Conservation (phyloP, 2,113 vertebrate species). For the Salvelinus fontinalis region DNA sequence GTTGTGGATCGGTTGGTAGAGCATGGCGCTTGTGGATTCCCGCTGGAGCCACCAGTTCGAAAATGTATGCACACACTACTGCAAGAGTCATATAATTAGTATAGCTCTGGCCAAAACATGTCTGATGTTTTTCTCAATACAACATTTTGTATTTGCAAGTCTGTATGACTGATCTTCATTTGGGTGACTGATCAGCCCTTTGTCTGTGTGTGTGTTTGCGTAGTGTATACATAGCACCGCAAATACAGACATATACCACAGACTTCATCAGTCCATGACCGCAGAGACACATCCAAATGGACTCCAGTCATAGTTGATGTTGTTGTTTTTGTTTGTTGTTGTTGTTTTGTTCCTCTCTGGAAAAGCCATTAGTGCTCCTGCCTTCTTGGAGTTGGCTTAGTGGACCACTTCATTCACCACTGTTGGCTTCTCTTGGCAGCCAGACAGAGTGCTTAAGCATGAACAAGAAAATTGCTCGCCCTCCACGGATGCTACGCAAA, state of each 20-base stretch:
- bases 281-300: slow-evolving; percentile 47
- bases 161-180: no score
- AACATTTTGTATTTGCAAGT: no score
- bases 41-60: no score
- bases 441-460: slow-evolving; percentile 47
- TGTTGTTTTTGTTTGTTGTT: slow-evolving; percentile 50
- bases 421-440: slow-evolving; percentile 60
- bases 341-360: slow-evolving; percentile 59
- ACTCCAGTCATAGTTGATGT: slow-evolving; percentile 53
- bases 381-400: slow-evolving; percentile 46
- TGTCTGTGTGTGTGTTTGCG: not conserved
- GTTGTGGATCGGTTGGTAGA: no score
- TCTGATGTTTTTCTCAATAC: no score
- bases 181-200: slow-evolving; percentile 7
- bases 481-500: slow-evolving; percentile 51
- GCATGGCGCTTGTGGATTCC: no score
- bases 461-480: slow-evolving; percentile 50
- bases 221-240: no score
- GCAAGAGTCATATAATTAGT: no score
- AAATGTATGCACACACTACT: no score
- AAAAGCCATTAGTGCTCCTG: slow-evolving; percentile 56
- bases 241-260: no score
- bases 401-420: slow-evolving; percentile 52
- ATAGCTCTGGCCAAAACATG: no score
- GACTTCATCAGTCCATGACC: no score